Percentiles rank a stretch among this genome's conserved stretches.
Evolutionary conservation across 1,140 invertebrate species (phyloP).

Genomic region (Aethina tumida): DNA sequence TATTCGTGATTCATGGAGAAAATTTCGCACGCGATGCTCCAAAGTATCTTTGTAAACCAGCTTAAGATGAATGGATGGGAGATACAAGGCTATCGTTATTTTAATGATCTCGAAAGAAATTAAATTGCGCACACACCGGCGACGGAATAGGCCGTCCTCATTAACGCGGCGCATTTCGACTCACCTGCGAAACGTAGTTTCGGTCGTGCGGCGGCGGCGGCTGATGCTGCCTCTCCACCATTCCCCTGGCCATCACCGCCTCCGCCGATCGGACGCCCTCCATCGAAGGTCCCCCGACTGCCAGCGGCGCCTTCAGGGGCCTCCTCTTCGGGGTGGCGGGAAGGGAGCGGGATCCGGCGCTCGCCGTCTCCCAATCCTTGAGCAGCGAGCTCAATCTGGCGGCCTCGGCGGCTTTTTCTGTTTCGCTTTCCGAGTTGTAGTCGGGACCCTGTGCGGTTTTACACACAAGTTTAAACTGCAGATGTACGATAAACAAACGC

Average conservation of each 20-base stretch:
- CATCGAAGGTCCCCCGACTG: slow-evolving; percentile 1
- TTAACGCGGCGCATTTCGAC: no score
- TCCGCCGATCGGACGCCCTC: slow-evolving; percentile 12
- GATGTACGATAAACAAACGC: no score
- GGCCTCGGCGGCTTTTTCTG: slow-evolving; percentile 48
- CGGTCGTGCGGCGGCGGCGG: slow-evolving; percentile 13
- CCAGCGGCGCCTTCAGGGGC: slow-evolving; percentile 1
- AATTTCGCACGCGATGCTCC: no score
- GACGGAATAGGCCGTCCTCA: no score
- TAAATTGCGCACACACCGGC: no score
- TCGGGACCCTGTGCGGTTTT: slow-evolving; percentile 52
- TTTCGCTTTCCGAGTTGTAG: slow-evolving; percentile 57
- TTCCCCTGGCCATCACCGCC: slow-evolving; percentile 11
- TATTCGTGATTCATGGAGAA: no score
- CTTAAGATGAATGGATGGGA: no score
- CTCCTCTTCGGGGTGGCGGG: slow-evolving; percentile 23
- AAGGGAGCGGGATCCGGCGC: slow-evolving; percentile 30
- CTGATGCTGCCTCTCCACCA: no score
- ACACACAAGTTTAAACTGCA: no score
- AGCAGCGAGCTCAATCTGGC: slow-evolving; percentile 45
- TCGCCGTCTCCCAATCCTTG: slow-evolving; percentile 52
- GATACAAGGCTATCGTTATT: no score
- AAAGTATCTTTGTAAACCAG: no score
- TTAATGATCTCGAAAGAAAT: no score
- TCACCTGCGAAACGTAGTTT: slow-evolving; percentile 17